Conservation (phyloP, 2,888 invertebrate species). For the Chrysomela aeneicollis region DNA sequence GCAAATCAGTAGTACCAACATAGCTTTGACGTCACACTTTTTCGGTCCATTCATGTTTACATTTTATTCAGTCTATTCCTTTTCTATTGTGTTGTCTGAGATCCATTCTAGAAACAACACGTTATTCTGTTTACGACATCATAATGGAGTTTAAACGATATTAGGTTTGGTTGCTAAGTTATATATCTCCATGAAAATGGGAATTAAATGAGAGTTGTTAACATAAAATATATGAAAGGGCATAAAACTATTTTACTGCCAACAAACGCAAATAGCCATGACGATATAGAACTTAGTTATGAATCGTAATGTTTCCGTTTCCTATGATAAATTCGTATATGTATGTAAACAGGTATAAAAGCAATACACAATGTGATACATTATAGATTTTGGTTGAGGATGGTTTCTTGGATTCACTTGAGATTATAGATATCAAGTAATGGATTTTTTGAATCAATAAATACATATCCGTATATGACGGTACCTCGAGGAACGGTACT, state of each 20-base stretch:
- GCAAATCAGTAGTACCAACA: too few species aligned
- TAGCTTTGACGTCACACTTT: too few species aligned
- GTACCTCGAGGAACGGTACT: too few species aligned
- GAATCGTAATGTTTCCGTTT: background rate
- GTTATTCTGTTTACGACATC: background rate
- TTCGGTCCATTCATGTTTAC: too few species aligned
- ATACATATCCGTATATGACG: too few species aligned
- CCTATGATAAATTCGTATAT: background rate
- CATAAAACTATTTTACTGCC: background rate
- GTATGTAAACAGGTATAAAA: too few species aligned
- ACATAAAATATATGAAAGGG: background rate
- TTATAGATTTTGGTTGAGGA: too few species aligned
- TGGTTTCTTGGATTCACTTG: too few species aligned
- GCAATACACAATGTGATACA: too few species aligned
- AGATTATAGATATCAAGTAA: too few species aligned
- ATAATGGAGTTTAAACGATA: background rate
- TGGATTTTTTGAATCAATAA: too few species aligned
- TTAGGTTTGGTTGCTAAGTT: background rate
- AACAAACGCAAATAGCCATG: background rate
- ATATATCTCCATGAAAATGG: background rate
- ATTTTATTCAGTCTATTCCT: too few species aligned
- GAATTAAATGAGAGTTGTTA: background rate
- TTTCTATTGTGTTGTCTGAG: background rate
- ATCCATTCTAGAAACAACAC: background rate
- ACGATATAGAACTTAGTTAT: background rate